phyloP scores from a whole-genome alignment of 2,888 invertebrate species.

The Tanypteryx hageni region DNA sequence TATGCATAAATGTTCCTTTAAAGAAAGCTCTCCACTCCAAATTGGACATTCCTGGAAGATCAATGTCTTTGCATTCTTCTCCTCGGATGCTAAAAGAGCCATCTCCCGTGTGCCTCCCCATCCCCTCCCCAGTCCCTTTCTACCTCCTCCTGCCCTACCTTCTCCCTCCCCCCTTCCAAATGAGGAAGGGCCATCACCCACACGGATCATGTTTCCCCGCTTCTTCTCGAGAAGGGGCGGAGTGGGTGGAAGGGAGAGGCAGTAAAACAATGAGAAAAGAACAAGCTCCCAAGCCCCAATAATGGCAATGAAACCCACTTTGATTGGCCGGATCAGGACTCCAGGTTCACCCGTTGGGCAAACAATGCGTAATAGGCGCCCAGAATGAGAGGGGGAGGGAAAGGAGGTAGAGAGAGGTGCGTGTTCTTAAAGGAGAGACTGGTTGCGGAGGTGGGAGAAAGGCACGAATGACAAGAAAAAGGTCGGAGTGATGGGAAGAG shows the following conservation, averaged over 20 bases:
- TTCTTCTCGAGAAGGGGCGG: background rate
- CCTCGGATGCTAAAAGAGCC: background rate
- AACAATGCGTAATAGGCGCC: slow-evolving; percentile 35
- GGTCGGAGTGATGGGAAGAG: background rate
- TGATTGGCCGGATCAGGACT: slow-evolving; percentile 17
- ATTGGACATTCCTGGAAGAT: too few species aligned
- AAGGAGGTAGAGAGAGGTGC: background rate
- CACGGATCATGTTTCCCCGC: slow-evolving; percentile 13
- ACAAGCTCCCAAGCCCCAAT: slow-evolving; percentile 21
- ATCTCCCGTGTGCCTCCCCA: background rate
- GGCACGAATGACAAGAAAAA: background rate
- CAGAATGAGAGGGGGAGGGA: background rate
- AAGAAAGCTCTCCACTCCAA: too few species aligned
- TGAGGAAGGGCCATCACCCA: background rate
- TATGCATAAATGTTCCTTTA: too few species aligned
- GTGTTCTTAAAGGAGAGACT: background rate
- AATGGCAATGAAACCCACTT: slow-evolving; percentile 11
- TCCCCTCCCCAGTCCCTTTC: background rate
- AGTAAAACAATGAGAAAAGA: slow-evolving; percentile 4
- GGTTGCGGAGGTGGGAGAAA: background rate
- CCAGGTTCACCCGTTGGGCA: background rate
- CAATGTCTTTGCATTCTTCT: background rate
- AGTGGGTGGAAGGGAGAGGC: background rate
- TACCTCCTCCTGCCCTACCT: background rate
- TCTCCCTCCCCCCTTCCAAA: background rate